Conservation (phyloP, 2,113 vertebrate genomes). For the Mobula hypostoma region DNA sequence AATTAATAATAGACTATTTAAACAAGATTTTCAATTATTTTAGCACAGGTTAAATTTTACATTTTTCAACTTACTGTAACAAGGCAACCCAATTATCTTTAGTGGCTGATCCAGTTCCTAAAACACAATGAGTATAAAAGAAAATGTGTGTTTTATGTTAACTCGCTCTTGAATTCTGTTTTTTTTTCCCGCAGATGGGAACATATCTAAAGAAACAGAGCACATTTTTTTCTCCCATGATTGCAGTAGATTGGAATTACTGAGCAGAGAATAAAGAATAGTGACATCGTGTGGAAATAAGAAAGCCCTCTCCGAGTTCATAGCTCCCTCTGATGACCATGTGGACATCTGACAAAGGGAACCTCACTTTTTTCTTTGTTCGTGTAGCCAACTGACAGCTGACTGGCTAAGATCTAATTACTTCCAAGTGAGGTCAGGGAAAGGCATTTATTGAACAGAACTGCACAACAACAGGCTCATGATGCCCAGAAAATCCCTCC, state of each 20-base stretch:
- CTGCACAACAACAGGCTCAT: slow-evolving; percentile 74
- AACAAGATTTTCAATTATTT: neutral
- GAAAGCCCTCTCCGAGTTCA: slow-evolving; percentile 59
- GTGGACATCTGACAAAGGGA: slow-evolving; percentile 63
- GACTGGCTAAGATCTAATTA: slow-evolving; percentile 96
- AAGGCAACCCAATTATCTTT: neutral
- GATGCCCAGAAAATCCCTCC: slow-evolving; percentile 65
- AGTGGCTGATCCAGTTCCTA: neutral
- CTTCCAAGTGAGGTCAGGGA: slow-evolving; percentile 95
- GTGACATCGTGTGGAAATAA: slow-evolving; percentile 46
- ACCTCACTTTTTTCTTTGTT: slow-evolving; percentile 57
- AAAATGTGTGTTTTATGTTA: neutral
- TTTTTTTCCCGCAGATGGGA: too few species aligned
- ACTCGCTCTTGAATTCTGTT: slow-evolving; percentile 11
- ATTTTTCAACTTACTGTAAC: neutral
- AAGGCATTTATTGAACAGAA: slow-evolving; percentile 87
- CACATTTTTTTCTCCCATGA: slow-evolving; percentile 13
- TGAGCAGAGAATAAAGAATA: slow-evolving; percentile 34
- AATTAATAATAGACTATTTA: neutral
- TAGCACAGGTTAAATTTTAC: neutral
- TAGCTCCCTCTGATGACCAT: slow-evolving; percentile 87
- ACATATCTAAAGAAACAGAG: neutral
- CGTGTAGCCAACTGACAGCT: slow-evolving; percentile 80
- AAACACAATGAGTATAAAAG: neutral
- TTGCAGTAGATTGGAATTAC: neutral